Percentiles rank a stretch among this genome's conserved stretches.
These are phyloP conservation scores for Stenotaenia linearis DNA, from an alignment of 2,888 invertebrate genomes.

Conservation along the genomic window DNA sequence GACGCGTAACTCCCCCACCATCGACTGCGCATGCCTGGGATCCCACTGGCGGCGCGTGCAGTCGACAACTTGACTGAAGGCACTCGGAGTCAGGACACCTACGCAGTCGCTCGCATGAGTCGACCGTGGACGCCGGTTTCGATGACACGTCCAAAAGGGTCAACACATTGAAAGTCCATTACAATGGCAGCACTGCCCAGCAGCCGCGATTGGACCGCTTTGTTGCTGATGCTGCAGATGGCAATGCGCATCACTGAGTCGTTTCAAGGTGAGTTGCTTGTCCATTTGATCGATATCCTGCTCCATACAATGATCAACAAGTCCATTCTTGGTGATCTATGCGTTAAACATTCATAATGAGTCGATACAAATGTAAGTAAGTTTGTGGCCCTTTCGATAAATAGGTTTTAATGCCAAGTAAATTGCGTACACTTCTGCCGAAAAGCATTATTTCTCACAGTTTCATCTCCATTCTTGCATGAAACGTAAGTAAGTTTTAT, in stretches of 20 bases:
- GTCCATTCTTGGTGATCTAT: background rate
- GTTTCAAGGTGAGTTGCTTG: background rate
- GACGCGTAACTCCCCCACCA: background rate
- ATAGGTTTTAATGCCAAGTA: too few species aligned
- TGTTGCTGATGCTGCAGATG: background rate
- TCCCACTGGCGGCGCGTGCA: background rate
- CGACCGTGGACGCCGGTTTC: background rate
- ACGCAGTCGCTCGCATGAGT: background rate
- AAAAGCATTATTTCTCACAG: too few species aligned
- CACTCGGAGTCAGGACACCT: background rate
- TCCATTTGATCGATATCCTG: background rate
- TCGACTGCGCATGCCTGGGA: conserved; percentile 1
- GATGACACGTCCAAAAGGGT: background rate
- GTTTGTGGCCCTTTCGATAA: too few species aligned
- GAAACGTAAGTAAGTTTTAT: too few species aligned
- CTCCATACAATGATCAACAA: background rate
- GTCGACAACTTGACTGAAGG: background rate
- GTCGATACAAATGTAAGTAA: too few species aligned
- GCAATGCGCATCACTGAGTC: background rate
- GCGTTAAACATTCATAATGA: too few species aligned
- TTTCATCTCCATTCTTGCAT: too few species aligned
- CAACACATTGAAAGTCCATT: background rate
- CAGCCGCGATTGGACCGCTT: background rate
- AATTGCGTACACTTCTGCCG: too few species aligned
- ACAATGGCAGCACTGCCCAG: background rate